phyloP scores from a whole-genome alignment of 1,140 invertebrate genomes.

The Brachystomella parvula region DNA sequence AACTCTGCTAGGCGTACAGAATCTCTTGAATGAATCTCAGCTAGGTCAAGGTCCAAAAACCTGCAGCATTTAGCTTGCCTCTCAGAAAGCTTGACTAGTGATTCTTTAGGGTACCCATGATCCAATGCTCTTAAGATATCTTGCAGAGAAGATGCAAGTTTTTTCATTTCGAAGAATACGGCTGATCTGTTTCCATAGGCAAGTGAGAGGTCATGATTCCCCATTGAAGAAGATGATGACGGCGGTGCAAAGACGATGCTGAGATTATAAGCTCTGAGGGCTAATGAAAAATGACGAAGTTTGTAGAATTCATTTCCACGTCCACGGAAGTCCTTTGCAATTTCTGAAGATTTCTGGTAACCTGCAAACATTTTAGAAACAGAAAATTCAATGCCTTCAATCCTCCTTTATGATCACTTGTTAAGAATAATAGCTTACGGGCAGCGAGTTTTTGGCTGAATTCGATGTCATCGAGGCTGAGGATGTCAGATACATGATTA shows the following conservation, averaged over 20 bases:
- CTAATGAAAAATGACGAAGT: background rate
- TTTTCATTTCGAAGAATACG: background rate
- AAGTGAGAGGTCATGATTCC: background rate
- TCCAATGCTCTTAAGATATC: background rate
- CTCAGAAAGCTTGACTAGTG: background rate
- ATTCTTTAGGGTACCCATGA: background rate
- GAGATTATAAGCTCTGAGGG: constrained; percentile 4
- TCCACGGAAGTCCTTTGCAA: constrained; percentile 3
- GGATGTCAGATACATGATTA: background rate
- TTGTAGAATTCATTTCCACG: constrained; percentile 20
- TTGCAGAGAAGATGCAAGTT: background rate
- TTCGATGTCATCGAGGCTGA: background rate
- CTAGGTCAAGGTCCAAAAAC: background rate
- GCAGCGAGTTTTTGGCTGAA: background rate
- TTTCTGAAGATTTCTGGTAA: constrained; percentile 6
- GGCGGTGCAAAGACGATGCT: constrained; percentile 4
- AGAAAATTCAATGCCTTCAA: background rate
- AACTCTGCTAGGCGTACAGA: background rate
- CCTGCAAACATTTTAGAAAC: background rate
- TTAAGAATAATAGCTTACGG: background rate
- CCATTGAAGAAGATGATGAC: too few species aligned
- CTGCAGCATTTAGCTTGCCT: constrained; percentile 7
- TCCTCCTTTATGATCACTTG: background rate
- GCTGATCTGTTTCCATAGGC: constrained; percentile 12
- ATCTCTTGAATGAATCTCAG: background rate